Evolutionary conservation across 2,113 vertebrate genomes (phyloP).

Genomic region (Mus pahari): DNA sequence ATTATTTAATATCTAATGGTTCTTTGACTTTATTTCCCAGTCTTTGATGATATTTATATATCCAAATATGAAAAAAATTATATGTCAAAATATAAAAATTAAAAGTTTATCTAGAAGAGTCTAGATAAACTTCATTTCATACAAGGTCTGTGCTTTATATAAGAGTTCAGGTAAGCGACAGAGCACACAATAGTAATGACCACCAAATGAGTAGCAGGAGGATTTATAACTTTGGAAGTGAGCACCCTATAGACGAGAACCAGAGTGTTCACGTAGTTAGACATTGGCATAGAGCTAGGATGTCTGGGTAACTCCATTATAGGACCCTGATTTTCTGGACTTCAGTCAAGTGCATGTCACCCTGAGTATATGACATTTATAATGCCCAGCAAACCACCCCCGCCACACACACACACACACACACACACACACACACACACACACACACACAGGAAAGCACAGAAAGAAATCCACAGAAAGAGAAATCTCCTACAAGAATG

Average conservation of each 20-base stretch:
- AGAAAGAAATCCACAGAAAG: background rate
- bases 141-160: background rate
- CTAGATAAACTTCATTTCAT: background rate
- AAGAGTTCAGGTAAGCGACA: background rate
- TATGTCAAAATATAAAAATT: background rate
- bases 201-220: background rate
- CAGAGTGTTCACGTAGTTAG: background rate
- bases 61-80: background rate
- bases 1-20: slow-evolving; percentile 19
- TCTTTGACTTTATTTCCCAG: background rate
- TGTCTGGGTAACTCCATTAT: background rate
- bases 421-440: no score
- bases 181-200: background rate
- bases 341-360: background rate
- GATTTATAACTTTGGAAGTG: background rate
- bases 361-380: background rate
- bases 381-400: background rate
- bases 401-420: no score
- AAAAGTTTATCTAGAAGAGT: background rate
- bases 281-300: background rate
- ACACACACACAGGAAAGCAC: background rate
- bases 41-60: background rate
- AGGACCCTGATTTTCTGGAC: background rate
- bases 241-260: background rate
- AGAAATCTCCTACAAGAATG: background rate